These are phyloP conservation scores for Latrodectus elegans DNA, from an alignment of 2,888 invertebrate genomes.

Conservation along the genomic window DNA sequence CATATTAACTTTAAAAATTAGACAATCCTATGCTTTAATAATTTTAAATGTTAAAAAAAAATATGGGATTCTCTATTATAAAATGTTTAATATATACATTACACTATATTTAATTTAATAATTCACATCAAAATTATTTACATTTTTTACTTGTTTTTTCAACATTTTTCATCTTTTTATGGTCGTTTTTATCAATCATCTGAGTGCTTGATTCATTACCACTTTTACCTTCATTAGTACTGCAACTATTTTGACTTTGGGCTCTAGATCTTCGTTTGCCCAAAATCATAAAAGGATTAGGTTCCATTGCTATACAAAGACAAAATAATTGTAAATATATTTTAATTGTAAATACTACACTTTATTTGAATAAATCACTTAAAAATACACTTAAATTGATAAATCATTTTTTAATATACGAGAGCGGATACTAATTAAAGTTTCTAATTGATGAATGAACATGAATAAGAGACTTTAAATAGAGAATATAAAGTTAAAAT, in stretches of 20 bases:
- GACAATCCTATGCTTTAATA: too few species aligned
- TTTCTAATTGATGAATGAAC: too few species aligned
- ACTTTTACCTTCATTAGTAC: conserved; percentile 63
- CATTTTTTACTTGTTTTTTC: conserved; percentile 60
- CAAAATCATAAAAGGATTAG: conserved; percentile 85
- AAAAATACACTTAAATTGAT: too few species aligned
- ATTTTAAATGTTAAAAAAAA: too few species aligned
- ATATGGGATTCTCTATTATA: too few species aligned
- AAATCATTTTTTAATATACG: too few species aligned
- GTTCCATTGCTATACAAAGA: conserved; percentile 84
- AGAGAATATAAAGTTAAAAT: too few species aligned
- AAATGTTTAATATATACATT: too few species aligned
- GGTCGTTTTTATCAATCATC: conserved; percentile 45
- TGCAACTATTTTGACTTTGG: conserved; percentile 58
- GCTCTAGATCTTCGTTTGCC: conserved; percentile 82
- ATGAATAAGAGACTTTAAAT: too few species aligned
- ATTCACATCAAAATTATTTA: conserved; percentile 5
- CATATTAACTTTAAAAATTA: too few species aligned
- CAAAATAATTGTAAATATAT: neutral
- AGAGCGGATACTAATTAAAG: too few species aligned
- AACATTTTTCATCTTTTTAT: conserved; percentile 57
- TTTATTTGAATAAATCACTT: neutral
- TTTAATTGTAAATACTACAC: neutral
- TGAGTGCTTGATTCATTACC: conserved; percentile 25
- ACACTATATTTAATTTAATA: too few species aligned